Conservation (phyloP, 2,797 vertebrate species). For the Pyrrhura leucotis region DNA sequence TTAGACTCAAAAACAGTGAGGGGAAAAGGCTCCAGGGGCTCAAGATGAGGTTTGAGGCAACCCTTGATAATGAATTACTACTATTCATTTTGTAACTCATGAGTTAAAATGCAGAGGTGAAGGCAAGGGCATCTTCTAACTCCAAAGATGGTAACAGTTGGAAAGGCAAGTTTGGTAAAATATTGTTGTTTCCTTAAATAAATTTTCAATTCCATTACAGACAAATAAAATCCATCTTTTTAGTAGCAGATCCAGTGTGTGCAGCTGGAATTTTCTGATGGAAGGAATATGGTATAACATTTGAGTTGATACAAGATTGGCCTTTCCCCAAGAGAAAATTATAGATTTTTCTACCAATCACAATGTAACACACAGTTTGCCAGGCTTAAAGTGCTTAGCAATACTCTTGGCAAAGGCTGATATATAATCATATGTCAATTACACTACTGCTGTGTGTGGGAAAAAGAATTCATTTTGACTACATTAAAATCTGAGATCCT, state of each 20-base stretch:
- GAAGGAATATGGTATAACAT: not conserved
- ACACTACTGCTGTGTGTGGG: constrained; percentile 36
- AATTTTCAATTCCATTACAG: not conserved
- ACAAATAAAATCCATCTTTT: not conserved
- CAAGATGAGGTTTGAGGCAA: not conserved
- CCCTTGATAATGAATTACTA: not conserved
- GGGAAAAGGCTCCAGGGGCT: not conserved
- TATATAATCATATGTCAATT: constrained; percentile 73
- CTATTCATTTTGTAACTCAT: not conserved
- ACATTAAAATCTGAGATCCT: constrained; percentile 65
- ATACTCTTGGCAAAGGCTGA: constrained; percentile 63
- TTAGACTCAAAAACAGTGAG: not conserved
- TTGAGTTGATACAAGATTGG: constrained; percentile 33
- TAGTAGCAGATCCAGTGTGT: not conserved
- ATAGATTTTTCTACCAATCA: constrained; percentile 64
- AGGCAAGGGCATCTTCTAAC: not conserved
- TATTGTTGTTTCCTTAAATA: not conserved
- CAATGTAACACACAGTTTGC: constrained; percentile 59
- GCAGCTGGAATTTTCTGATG: constrained; percentile 44
- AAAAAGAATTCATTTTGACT: constrained; percentile 59
- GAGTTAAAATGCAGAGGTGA: constrained; percentile 12
- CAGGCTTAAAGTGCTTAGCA: constrained; percentile 50
- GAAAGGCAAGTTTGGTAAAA: not conserved
- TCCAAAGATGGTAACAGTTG: not conserved
- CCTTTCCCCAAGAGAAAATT: constrained; percentile 61